Evolutionary conservation across 2,888 invertebrate species (phyloP), one percentile per base, ranked within the genome.

Genomic region (Caenorhabditis wallacei): DNA sequence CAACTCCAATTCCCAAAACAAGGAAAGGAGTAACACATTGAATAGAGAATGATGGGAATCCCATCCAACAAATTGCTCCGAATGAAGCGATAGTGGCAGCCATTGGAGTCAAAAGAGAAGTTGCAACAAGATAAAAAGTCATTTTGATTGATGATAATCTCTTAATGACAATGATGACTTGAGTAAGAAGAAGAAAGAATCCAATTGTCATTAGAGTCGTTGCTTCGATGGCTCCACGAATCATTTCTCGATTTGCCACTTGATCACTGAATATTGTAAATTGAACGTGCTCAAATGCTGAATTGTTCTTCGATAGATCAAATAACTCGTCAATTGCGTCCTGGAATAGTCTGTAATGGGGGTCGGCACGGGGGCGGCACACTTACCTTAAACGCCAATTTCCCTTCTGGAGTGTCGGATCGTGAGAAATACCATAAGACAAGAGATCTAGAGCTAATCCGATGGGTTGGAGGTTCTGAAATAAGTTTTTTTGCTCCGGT

Each of bases 21-120:
- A 91, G 64, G 59, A 91, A 91, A 2, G 91, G 91, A 0, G 89
- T 88, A 35, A 91, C 91, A 72, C 91, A 91, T 85, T 91, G 90
- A 71, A 91, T 89, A 3, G 91, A 88, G 64, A 91, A 91, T 63
- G 87, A 85, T 5, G 86, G 82, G 81, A 80, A 82, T 2, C 87
- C 86, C 51, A 87, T 51, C 80, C 88, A 90, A 43, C 88, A 90
- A 40, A 88, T 84, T 0, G 88, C 75, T 13, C 91, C 91, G 59
- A 91, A 91, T 8, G 91, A 87, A 4, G 91, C 87, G 22, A 88
- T 48, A 0, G 88, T 88, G 0, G 89, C 87, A 7, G 90, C 71
- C 69, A 92, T 84, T 8, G 91, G 91, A 26, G 90, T 91, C 13
- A 91, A 63, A 2, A 92, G 79, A 4, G 85, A 82, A 4, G 82